These are phyloP conservation scores for Phaonia tiefii DNA, from an alignment of 2,888 invertebrate genomes.

Conservation along the genomic window DNA sequence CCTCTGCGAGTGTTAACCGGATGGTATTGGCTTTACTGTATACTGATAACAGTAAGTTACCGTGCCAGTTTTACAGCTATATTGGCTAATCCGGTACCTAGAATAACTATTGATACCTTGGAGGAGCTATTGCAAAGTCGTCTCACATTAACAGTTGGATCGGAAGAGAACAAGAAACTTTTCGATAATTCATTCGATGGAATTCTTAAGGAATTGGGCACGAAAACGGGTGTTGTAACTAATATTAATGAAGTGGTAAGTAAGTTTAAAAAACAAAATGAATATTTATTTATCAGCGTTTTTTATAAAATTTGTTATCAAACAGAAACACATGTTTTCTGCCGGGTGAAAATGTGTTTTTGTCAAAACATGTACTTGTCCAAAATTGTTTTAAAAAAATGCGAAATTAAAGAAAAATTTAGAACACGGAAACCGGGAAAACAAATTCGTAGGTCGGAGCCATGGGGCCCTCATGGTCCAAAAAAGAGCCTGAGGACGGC, in stretches of 20 bases:
- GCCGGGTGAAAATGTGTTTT: no score
- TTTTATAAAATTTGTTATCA: no score
- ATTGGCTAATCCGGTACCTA: constrained; percentile 88
- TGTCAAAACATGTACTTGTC: no score
- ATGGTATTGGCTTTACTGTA: constrained; percentile 93
- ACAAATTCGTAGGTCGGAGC: no score
- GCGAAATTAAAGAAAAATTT: no score
- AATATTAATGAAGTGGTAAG: constrained; percentile 84
- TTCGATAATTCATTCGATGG: constrained; percentile 87
- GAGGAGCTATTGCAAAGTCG: constrained; percentile 85
- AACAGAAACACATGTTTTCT: no score
- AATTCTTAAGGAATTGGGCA: constrained; percentile 85
- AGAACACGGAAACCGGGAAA: no score
- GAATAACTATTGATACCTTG: constrained; percentile 90
- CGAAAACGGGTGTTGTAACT: constrained; percentile 84
- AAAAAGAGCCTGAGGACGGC: no score
- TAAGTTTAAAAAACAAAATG: no score
- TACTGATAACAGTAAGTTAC: constrained; percentile 89
- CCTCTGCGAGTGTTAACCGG: constrained; percentile 90
- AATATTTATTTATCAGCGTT: no score
- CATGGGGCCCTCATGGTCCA: no score
- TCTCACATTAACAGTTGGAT: constrained; percentile 87
- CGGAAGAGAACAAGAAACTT: constrained; percentile 85
- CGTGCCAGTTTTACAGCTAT: constrained; percentile 92
- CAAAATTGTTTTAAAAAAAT: no score